These are phyloP conservation scores for Oreotrochilus melanogaster DNA, from an alignment of 2,113 vertebrate species.

Conservation along the genomic window DNA sequence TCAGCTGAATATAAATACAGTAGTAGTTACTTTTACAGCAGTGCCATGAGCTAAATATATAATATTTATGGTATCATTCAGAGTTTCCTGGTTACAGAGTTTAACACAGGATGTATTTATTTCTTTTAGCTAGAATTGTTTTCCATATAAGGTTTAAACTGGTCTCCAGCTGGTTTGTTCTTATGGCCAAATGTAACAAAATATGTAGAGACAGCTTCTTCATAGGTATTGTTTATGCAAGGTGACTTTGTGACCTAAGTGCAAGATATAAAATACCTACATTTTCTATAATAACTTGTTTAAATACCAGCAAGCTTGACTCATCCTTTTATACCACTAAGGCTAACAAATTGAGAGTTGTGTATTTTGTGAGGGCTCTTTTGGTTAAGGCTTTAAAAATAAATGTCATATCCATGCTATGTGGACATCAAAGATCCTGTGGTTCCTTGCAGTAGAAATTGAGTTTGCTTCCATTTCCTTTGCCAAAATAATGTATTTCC, in stretches of 20 bases:
- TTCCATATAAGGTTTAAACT: constrained; percentile 34
- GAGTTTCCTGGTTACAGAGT: constrained; percentile 35
- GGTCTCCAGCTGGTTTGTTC: constrained; percentile 8
- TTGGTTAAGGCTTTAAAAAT: constrained; percentile 51
- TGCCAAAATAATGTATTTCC: constrained; percentile 62
- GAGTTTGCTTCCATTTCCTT: constrained; percentile 50
- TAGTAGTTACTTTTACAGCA: neutral
- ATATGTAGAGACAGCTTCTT: neutral
- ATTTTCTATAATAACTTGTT: constrained; percentile 33
- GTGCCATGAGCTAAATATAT: neutral
- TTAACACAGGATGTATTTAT: constrained; percentile 57
- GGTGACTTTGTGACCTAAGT: neutral
- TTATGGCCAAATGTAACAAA: constrained; percentile 8
- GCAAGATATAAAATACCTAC: neutral
- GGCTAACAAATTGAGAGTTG: neutral
- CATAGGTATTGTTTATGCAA: neutral
- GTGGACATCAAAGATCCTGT: constrained; percentile 38
- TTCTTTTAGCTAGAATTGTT: constrained; percentile 22
- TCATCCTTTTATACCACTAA: neutral
- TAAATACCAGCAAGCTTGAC: neutral
- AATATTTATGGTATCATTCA: constrained; percentile 16
- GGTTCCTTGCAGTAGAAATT: constrained; percentile 43
- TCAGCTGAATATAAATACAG: neutral
- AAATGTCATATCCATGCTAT: neutral
- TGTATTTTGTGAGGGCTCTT: neutral